Base-by-base conservation (phyloP, 2,797 vertebrate genomes). In the Syngnathus acus region DNA sequence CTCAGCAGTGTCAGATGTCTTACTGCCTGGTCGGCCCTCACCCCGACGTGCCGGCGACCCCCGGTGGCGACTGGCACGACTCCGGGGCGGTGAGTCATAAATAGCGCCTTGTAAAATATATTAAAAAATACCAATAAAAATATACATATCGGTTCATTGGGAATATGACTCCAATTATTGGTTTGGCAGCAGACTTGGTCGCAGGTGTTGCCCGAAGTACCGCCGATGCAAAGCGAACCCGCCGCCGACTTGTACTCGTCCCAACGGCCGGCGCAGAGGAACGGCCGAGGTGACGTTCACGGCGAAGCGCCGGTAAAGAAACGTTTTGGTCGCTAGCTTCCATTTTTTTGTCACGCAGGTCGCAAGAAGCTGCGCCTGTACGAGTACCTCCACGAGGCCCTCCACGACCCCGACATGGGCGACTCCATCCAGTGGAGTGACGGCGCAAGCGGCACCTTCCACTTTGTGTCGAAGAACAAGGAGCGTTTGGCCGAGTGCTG, bases 381-480 rank as follows among this genome's bases (percentile, higher is more conserved):
- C 38, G 95, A 99, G 76, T 99, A 96, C 76, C 93, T 99, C 50
- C 92, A 94, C 0, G 94, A 98, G 55, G 93, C 97, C 43, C 86
- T 99, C 40, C 91, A 91, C 13, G 92, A 97, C 65, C 92, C 93
- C 57, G 92, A 90, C 72, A 96, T 97, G 96, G 87, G 89, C 0
- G 94, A 95, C 84, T 98, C 96, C 38, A 99, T 99, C 80, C 96
- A 99, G 53, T 99, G 97, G 97, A 94, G 96, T 1, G 97, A 99
- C 86, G 91, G 89, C 11, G 66, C 86, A 64, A 95, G 86, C 5
- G 96, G 97, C 16, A 88, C 94, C 78, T 99, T 99, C 83, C 96
- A 99, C 84, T 99, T 99, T 75, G 84, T 98, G 73, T 99, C 97
- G 32, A 99, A 98, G 86, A 96, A 98, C 89, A 99, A 99, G 80